Evolutionary conservation across 1,140 invertebrate genomes (phyloP), one percentile per base, ranked within the genome.

Genomic region (Drosophila yakuba): DNA sequence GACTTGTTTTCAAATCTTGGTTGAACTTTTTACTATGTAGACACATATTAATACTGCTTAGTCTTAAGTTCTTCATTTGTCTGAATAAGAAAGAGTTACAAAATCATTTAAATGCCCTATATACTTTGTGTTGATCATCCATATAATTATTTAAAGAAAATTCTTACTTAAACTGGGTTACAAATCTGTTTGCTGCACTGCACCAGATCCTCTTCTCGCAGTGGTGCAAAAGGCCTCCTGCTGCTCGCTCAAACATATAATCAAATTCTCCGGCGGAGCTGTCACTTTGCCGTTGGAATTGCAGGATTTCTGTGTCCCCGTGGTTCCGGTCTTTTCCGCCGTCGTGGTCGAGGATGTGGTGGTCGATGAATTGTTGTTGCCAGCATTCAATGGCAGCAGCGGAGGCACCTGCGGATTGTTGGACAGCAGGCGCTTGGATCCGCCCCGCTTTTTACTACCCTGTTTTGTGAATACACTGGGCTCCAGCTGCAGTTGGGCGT

Each of bases 401-500:
- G 57, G 74, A 1, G 77, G 83, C 39, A 67, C 63, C 43, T 82
- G 83, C 1, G 56, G 51, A 66, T 76, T 77, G 36, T 36, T 41
- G 20, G 61, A 14, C 14, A 82, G 38, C 7, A 88, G 45, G 14
- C 83, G 80, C 7, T 67, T 62, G 7, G 82, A 88, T 17, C 83
- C 83, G 3, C 84, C 76, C 23, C 84, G 59, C 8, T 69, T 59
- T 2, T 76, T 66, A 50, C 84, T 89, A 4, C 76, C 76, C 44
- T 91, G 91, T 28, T 95, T 93, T 0, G 97, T 97, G 80, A 98
- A 98, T 8, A 98, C 95, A 78, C 97, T 98, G 88, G 98, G 98
- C 88, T 98, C 97, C 38, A 96, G 94, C 72, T 98, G 96, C 3
- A 98, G 93, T 2, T 96, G 95, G 0, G 97, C 96, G 86, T 98